Conservation (phyloP, 1,140 invertebrate species). For the Hesperophylax magnus region DNA sequence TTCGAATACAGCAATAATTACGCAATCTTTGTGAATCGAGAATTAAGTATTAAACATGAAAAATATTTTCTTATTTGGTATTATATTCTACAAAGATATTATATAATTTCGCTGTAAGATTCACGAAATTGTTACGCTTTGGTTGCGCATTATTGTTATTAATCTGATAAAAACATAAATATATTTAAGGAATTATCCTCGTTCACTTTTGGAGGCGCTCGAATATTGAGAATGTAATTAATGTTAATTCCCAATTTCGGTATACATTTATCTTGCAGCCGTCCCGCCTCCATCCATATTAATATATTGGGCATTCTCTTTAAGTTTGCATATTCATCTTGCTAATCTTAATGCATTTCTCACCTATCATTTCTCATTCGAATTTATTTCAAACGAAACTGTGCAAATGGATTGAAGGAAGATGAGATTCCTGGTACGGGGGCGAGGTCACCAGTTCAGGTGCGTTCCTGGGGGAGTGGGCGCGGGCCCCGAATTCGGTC, state of each 20-base stretch:
- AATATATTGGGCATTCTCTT: constrained; percentile 29
- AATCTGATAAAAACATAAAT: constrained; percentile 1
- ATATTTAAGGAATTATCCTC: constrained; percentile 8
- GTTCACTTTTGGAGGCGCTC: constrained; percentile 10
- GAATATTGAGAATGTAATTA: constrained; percentile 7
- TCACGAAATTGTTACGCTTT: constrained; percentile 46
- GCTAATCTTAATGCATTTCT: constrained; percentile 19
- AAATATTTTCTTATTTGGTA: constrained; percentile 37
- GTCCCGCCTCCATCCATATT: constrained; percentile 57
- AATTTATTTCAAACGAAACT: too few relatives aligned
- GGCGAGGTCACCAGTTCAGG: constrained; percentile 17
- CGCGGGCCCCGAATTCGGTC: constrained; percentile 51
- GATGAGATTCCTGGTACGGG: constrained; percentile 23
- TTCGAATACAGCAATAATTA: neutral
- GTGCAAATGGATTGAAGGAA: too few relatives aligned
- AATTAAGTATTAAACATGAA: neutral
- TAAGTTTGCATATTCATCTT: constrained; percentile 15
- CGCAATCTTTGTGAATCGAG: neutral
- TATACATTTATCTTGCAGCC: constrained; percentile 55
- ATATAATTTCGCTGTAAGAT: neutral
- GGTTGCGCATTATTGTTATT: constrained; percentile 42
- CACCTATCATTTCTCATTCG: neutral
- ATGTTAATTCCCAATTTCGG: constrained; percentile 11
- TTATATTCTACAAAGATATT: constrained; percentile 26
- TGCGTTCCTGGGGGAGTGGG: constrained; percentile 38